These are phyloP conservation scores for Pica pica DNA, from an alignment of 2,113 vertebrate genomes.

Conservation along the genomic window DNA sequence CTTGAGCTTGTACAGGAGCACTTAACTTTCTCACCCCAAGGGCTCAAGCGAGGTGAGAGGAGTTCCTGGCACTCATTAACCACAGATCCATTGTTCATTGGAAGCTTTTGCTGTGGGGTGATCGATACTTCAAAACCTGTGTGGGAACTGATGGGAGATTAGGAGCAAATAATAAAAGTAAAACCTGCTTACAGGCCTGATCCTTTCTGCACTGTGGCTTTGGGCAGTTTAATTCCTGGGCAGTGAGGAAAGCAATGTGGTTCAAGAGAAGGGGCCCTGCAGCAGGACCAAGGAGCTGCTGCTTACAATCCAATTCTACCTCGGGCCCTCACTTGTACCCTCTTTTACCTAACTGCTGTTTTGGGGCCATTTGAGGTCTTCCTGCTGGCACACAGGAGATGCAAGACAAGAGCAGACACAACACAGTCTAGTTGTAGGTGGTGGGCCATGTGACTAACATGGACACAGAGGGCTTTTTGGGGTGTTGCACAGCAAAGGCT, in stretches of 20 bases:
- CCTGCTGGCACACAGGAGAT: background rate
- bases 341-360: background rate
- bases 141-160: background rate
- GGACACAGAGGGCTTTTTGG: background rate
- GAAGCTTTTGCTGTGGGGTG: background rate
- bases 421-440: background rate
- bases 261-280: background rate
- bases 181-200: background rate
- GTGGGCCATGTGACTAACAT: background rate
- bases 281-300: background rate
- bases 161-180: background rate
- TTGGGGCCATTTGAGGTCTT: background rate
- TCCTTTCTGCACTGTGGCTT: background rate
- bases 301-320: background rate
- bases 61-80: conserved; percentile 23
- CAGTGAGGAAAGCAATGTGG: background rate
- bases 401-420: background rate
- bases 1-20: conserved; percentile 24
- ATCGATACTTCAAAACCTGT: background rate
- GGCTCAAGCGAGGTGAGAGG: background rate
- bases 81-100: conserved; percentile 20
- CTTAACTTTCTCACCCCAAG: conserved; percentile 46
- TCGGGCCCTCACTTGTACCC: background rate
- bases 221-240: background rate
- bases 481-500: background rate